Percentiles rank a stretch among this genome's conserved stretches.
These are phyloP conservation scores for Leptodirus hochenwartii DNA, from an alignment of 2,888 invertebrate species.

Conservation along the genomic window DNA sequence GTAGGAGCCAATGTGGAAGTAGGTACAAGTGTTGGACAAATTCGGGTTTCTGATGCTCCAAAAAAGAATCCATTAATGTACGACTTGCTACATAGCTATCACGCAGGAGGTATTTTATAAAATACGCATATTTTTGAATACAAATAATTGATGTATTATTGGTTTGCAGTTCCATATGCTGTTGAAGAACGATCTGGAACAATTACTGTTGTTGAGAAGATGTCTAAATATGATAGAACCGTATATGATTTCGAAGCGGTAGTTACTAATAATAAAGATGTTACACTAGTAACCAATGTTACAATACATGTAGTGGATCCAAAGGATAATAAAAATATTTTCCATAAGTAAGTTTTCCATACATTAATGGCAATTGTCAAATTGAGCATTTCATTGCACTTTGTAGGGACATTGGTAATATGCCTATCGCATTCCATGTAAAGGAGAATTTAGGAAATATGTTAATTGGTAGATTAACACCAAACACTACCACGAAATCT, in stretches of 20 bases:
- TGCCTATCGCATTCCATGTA: conserved; percentile 52
- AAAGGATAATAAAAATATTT: conserved; percentile 46
- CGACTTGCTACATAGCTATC: conserved; percentile 67
- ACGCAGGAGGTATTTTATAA: conserved; percentile 61
- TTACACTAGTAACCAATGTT: conserved; percentile 62
- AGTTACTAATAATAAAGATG: conserved; percentile 43
- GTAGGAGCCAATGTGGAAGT: conserved; percentile 71
- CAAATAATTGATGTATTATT: not conserved
- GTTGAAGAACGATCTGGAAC: conserved; percentile 78
- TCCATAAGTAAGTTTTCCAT: conserved; percentile 42
- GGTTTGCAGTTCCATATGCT: conserved; percentile 45
- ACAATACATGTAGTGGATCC: conserved; percentile 70
- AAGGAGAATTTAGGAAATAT: conserved; percentile 59
- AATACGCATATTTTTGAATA: not conserved
- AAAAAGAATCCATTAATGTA: conserved; percentile 46
- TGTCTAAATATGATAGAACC: conserved; percentile 46
- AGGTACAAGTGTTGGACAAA: conserved; percentile 74
- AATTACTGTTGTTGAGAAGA: conserved; percentile 64
- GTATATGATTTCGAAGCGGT: conserved; percentile 70
- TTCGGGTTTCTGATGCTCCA: conserved; percentile 55
- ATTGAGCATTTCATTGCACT: not conserved
- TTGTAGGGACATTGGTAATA: conserved; percentile 7
- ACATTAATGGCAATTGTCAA: not conserved
- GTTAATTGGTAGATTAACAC: conserved; percentile 52
- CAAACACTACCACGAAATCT: conserved; percentile 25